phyloP scores from a whole-genome alignment of 2,113 vertebrate species.

The Glaucidium brasilianum region DNA sequence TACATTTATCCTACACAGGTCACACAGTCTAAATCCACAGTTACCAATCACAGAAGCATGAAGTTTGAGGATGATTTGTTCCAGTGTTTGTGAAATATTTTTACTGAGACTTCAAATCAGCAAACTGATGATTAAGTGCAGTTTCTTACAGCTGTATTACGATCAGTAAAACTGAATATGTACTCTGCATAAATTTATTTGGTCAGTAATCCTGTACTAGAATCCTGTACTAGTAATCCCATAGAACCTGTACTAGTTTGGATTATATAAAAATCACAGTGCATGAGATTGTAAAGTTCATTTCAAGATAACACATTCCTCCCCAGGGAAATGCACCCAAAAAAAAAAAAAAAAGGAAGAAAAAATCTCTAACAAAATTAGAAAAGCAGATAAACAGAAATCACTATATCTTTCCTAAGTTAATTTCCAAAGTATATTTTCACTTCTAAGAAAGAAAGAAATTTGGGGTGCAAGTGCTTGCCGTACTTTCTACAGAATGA shows the following conservation, averaged over 20 bases:
- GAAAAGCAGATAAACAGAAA: background rate
- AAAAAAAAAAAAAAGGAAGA: background rate
- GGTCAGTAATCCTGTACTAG: background rate
- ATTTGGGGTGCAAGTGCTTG: background rate
- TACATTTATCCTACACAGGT: background rate
- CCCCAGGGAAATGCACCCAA: background rate
- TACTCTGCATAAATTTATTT: background rate
- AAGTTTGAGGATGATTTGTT: background rate
- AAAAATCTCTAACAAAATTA: background rate
- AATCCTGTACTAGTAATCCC: too few relatives aligned
- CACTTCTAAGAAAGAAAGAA: background rate
- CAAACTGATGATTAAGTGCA: rapidly evolving
- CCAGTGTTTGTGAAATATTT: background rate
- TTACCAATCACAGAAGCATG: background rate
- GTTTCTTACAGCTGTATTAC: background rate
- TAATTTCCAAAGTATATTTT: background rate
- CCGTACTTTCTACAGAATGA: background rate
- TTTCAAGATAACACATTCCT: background rate
- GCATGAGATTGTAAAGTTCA: background rate
- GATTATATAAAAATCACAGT: background rate
- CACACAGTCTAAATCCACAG: background rate
- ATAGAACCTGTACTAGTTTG: background rate
- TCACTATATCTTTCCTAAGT: background rate
- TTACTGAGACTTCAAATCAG: background rate
- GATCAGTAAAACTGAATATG: background rate